Conservation (phyloP, 2,113 vertebrate genomes). For the Dolichotis patagonum region DNA sequence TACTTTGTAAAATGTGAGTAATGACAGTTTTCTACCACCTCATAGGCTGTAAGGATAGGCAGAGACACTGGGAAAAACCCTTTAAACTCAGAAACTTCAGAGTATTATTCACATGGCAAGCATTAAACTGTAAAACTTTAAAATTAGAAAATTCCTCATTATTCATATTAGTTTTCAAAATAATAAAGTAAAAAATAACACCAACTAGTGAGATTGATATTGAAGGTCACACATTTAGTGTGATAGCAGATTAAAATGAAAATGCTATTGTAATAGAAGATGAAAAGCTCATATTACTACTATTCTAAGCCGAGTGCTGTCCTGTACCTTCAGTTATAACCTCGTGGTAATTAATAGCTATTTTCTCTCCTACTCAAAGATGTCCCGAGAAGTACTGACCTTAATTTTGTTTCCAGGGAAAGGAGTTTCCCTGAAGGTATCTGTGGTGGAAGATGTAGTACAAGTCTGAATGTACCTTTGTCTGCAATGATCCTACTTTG, state of each 20-base stretch:
- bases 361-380: not conserved
- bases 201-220: not conserved
- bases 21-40: not conserved
- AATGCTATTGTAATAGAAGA: not conserved
- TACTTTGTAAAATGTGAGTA: not conserved
- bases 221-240: not conserved
- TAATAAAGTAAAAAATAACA: not conserved
- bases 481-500: not conserved
- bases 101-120: not conserved
- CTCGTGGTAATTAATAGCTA: rapidly evolving
- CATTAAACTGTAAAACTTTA: not conserved
- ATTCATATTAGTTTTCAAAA: not conserved
- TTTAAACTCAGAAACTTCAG: not conserved
- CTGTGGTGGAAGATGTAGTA: not conserved
- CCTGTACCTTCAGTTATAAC: not conserved
- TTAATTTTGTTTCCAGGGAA: not conserved
- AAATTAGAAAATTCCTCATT: not conserved
- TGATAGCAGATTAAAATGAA: not conserved
- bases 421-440: rapidly evolving
- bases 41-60: not conserved
- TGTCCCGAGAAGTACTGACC: not conserved
- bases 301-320: not conserved
- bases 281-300: not conserved
- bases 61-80: not conserved
- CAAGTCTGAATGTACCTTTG: not conserved